Percentiles rank a stretch among this genome's conserved stretches.
These are phyloP conservation scores for Sinocyclocheilus maitianheensis DNA, from an alignment of 2,113 vertebrate species.

Conservation along the genomic window DNA sequence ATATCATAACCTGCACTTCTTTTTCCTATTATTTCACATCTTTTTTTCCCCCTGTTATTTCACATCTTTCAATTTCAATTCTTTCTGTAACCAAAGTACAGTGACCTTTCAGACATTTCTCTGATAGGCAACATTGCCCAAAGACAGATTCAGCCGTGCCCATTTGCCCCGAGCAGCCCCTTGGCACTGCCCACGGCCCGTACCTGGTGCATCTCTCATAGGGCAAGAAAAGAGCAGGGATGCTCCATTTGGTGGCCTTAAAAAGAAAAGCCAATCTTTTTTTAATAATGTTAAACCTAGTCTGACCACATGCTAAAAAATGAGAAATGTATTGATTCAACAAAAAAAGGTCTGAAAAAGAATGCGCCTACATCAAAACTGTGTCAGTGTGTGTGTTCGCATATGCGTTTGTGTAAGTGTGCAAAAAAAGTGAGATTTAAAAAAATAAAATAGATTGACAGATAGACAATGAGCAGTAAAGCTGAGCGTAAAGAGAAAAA, in stretches of 20 bases:
- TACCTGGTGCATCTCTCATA: slow-evolving; percentile 8
- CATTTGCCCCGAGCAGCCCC: slow-evolving; percentile 26
- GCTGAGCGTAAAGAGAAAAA: slow-evolving; percentile 34
- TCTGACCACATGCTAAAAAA: neutral
- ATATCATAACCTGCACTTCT: neutral
- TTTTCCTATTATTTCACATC: neutral
- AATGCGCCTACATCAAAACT: neutral
- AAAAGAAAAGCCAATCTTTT: slow-evolving; percentile 4
- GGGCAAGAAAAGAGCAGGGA: neutral
- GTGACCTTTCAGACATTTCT: slow-evolving; percentile 1
- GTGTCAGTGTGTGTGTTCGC: neutral
- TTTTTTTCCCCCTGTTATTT: neutral
- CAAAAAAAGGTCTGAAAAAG: neutral
- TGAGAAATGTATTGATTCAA: slow-evolving; percentile 1
- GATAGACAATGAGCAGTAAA: slow-evolving; percentile 57
- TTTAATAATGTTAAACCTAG: slow-evolving; percentile 6
- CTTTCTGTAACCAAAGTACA: neutral
- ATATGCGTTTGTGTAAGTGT: slow-evolving; percentile 26
- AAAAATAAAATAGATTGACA: slow-evolving; percentile 44
- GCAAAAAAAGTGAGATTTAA: slow-evolving; percentile 46
- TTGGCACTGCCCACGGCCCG: slow-evolving; percentile 32
- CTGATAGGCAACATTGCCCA: slow-evolving; percentile 17
- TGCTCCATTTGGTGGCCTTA: slow-evolving; percentile 18
- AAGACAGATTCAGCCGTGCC: slow-evolving; percentile 33
- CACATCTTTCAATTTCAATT: neutral